A percentile compares a stretch with the other conserved stretches of the same genome.
Conservation (phyloP, 2,113 vertebrate species). For the Psittacula cyanocephala region DNA sequence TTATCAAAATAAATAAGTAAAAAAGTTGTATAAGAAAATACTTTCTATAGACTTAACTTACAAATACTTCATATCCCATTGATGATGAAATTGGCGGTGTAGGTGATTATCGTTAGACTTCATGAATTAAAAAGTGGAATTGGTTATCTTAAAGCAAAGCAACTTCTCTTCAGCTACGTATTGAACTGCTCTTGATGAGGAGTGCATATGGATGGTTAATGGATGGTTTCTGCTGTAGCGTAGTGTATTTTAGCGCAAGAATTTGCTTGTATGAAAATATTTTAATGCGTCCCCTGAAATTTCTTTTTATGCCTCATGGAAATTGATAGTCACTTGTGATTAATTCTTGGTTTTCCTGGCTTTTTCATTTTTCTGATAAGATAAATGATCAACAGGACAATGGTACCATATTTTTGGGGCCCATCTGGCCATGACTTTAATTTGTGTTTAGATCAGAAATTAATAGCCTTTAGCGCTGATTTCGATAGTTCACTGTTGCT, state of each 20-base stretch:
- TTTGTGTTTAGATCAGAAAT: not conserved
- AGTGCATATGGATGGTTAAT: rapidly evolving
- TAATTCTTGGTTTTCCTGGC: not conserved
- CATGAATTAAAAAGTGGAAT: not conserved
- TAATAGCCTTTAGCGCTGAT: not conserved
- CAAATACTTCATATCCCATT: not conserved
- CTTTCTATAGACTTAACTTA: not conserved
- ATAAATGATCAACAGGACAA: not conserved
- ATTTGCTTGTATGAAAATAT: not conserved
- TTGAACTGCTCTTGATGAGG: not conserved
- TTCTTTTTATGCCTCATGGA: not conserved
- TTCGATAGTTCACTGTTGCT: not conserved
- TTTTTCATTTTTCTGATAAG: not conserved
- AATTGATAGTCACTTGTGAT: not conserved
- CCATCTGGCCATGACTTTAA: not conserved
- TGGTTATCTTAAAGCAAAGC: not conserved
- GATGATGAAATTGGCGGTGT: not conserved
- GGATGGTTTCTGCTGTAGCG: not conserved
- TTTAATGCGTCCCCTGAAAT: not conserved
- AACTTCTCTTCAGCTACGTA: not conserved
- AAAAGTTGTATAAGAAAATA: not conserved
- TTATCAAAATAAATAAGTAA: not conserved
- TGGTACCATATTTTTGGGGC: not conserved
- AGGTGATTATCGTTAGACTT: not conserved
- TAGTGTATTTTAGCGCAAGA: not conserved